Conservation (phyloP, 1,140 invertebrate species). For the Dolichoris vasculosae region DNA sequence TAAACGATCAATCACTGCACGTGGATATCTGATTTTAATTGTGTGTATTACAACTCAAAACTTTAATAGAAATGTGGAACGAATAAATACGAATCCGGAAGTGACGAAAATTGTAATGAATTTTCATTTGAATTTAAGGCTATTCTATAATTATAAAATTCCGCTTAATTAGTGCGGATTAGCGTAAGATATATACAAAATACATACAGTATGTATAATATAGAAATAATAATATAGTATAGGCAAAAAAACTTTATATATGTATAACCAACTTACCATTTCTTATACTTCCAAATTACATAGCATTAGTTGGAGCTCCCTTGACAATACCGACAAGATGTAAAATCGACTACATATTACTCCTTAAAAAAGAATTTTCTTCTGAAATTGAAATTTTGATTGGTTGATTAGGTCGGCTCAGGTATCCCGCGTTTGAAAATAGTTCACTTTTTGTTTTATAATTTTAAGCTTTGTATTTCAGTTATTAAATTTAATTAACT, state of each 20-base stretch:
- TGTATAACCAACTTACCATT: too few relatives aligned
- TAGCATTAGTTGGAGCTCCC: too few relatives aligned
- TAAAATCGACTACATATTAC: not conserved
- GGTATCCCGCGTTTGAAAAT: too few relatives aligned
- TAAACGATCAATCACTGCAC: slow-evolving; percentile 2
- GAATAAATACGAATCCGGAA: not conserved
- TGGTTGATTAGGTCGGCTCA: not conserved
- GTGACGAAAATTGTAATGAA: not conserved
- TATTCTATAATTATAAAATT: not conserved
- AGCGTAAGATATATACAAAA: not conserved
- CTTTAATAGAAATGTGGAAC: not conserved
- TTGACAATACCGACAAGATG: too few relatives aligned
- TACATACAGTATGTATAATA: too few relatives aligned
- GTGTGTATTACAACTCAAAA: not conserved
- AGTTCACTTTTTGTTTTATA: not conserved
- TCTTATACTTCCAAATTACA: too few relatives aligned
- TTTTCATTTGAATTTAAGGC: not conserved
- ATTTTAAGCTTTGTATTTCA: not conserved
- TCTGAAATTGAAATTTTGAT: not conserved
- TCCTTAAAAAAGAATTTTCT: not conserved
- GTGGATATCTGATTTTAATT: slow-evolving; percentile 2
- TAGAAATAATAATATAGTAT: not conserved
- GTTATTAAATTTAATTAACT: not conserved
- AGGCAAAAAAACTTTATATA: not conserved
- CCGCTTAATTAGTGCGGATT: not conserved